Evolutionary conservation across 2,888 invertebrate genomes (phyloP).

Genomic region (Synergus umbraculus): DNA sequence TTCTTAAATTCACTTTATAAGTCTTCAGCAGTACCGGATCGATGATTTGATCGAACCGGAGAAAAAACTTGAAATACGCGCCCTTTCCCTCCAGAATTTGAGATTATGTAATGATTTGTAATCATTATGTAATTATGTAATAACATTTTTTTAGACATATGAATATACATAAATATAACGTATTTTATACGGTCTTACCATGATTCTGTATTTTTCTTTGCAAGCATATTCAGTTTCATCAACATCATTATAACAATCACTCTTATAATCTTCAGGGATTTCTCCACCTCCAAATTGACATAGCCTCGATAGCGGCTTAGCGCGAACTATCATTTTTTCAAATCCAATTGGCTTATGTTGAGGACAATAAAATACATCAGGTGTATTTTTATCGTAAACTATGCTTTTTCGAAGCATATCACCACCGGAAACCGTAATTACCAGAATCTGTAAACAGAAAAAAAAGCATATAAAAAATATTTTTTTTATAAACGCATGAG

Average conservation of each 20-base stretch:
- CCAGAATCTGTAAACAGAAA: conserved; percentile 49
- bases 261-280: conserved; percentile 85
- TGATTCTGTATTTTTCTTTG: conserved; percentile 88
- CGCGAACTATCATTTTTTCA: conserved; percentile 85
- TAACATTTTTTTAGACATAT: too few relatives aligned
- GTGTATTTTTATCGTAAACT: conserved; percentile 88
- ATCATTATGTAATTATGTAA: too few relatives aligned
- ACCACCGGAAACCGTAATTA: conserved; percentile 77
- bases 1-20: too few relatives aligned
- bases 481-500: neutral
- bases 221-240: conserved; percentile 89
- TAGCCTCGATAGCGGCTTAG: conserved; percentile 84
- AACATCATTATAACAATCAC: conserved; percentile 88
- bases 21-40: too few relatives aligned
- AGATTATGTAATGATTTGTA: too few relatives aligned
- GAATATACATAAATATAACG: neutral
- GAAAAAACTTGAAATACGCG: too few relatives aligned
- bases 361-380: conserved; percentile 89
- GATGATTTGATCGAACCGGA: too few relatives aligned
- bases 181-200: conserved; percentile 80
- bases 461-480: neutral
- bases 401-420: conserved; percentile 89
- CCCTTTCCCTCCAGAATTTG: too few relatives aligned
- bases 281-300: conserved; percentile 86
- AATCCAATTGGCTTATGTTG: conserved; percentile 87